Evolutionary conservation across 1,140 invertebrate genomes (phyloP).

Genomic region (Drosophila kikkawai): DNA sequence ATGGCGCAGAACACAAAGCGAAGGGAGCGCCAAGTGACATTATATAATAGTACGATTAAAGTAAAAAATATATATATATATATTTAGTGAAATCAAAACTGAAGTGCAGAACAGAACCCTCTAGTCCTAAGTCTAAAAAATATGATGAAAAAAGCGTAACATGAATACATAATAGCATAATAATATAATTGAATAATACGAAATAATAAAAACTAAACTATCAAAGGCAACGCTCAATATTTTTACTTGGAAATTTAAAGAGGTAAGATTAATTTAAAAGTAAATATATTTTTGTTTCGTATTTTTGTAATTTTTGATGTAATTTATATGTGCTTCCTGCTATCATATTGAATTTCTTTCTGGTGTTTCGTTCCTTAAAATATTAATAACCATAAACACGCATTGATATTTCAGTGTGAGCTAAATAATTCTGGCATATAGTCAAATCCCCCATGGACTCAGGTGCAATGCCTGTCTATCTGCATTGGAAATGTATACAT

Average conservation of each 20-base stretch:
- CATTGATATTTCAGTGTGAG: slow-evolving; percentile 25
- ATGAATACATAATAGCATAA: slow-evolving; percentile 46
- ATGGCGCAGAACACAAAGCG: slow-evolving; percentile 17
- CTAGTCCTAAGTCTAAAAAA: slow-evolving; percentile 73
- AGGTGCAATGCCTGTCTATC: slow-evolving; percentile 20
- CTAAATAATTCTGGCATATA: slow-evolving; percentile 27
- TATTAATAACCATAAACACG: slow-evolving; percentile 49
- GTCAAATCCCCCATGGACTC: slow-evolving; percentile 25
- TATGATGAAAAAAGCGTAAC: slow-evolving; percentile 45
- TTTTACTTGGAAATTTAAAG: slow-evolving; percentile 3
- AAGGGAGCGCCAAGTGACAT: slow-evolving; percentile 30
- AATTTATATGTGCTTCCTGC: neutral
- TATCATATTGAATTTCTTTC: neutral
- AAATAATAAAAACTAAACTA: slow-evolving; percentile 70
- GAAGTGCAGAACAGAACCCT: slow-evolving; percentile 58
- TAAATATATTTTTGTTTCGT: too few species aligned
- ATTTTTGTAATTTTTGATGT: too few species aligned
- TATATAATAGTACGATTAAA: slow-evolving; percentile 47
- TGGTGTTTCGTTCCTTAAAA: slow-evolving; percentile 12
- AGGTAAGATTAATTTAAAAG: neutral
- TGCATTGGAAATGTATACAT: slow-evolving; percentile 18
- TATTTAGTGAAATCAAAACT: slow-evolving; percentile 78
- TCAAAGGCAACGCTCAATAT: slow-evolving; percentile 39
- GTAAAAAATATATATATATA: slow-evolving; percentile 51
- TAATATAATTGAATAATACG: slow-evolving; percentile 58